Conservation (phyloP, 92 coral and sea anemone species). For the Anthopleura xanthogrammica region DNA sequence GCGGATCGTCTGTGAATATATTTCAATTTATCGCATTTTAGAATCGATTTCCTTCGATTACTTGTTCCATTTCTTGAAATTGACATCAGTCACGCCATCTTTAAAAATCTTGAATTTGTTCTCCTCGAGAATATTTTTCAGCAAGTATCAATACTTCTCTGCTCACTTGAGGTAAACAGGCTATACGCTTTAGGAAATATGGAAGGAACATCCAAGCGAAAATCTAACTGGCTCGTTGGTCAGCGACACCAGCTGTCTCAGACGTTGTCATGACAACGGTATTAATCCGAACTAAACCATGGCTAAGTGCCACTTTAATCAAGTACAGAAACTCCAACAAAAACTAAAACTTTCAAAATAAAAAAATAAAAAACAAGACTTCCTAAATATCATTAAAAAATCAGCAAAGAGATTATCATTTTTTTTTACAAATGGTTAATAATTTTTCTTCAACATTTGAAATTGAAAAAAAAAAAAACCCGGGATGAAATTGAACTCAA, state of each 20-base stretch:
- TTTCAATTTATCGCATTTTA: constrained; percentile 22
- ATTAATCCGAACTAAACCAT: background rate
- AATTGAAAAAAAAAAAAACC: too few species aligned
- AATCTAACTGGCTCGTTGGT: constrained; percentile 1
- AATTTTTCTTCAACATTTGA: too few species aligned
- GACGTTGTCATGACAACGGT: constrained; percentile 16
- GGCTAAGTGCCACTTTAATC: background rate
- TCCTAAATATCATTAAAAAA: background rate
- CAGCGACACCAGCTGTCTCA: constrained; percentile 21
- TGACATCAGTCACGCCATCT: background rate
- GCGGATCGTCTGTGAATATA: constrained; percentile 6
- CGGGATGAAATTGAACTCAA: too few species aligned
- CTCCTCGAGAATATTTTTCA: background rate
- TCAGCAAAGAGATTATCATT: background rate
- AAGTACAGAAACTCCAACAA: background rate
- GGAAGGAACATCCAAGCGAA: background rate
- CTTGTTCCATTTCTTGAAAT: constrained; percentile 6
- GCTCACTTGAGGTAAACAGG: background rate
- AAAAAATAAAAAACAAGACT: background rate
- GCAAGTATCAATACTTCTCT: background rate
- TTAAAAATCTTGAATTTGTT: background rate
- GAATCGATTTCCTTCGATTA: constrained; percentile 27
- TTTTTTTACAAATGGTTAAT: too few species aligned
- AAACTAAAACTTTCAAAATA: too few species aligned
- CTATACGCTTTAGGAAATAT: background rate